These are phyloP conservation scores for Papilio protenor DNA, from an alignment of 2,888 invertebrate genomes.

Conservation along the genomic window DNA sequence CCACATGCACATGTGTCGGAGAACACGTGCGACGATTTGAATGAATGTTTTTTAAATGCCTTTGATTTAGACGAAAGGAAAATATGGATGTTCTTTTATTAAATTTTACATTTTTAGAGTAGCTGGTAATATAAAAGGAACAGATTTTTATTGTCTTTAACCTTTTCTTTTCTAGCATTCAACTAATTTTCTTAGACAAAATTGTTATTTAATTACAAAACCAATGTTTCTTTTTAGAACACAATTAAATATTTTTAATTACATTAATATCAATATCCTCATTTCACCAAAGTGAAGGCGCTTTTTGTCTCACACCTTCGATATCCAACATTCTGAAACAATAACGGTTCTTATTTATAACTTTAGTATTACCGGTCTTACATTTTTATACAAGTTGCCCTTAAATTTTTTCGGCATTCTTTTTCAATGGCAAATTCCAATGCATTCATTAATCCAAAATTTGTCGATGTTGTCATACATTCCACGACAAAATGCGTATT, in stretches of 20 bases:
- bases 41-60: conserved; percentile 59
- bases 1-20: conserved; percentile 63
- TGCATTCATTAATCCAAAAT: conserved; percentile 7
- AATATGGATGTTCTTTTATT: conserved; percentile 32
- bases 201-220: neutral
- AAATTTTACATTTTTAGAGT: neutral
- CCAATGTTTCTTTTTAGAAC: neutral
- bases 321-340: neutral
- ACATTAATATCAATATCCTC: neutral
- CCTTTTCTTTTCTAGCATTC: neutral
- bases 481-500: neutral
- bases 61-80: conserved; percentile 50
- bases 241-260: neutral
- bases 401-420: conserved; percentile 15
- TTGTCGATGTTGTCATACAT: neutral
- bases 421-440: conserved; percentile 5
- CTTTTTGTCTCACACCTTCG: conserved; percentile 20
- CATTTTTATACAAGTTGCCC: conserved; percentile 20
- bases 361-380: conserved; percentile 6
- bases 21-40: conserved; percentile 65
- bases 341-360: conserved; percentile 11
- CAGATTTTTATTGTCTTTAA: neutral
- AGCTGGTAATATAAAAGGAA: neutral
- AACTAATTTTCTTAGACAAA: no score
- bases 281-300: conserved; percentile 2